Evolutionary conservation across 2,888 invertebrate species (phyloP).

Genomic region (Iphiclides podalirius): DNA sequence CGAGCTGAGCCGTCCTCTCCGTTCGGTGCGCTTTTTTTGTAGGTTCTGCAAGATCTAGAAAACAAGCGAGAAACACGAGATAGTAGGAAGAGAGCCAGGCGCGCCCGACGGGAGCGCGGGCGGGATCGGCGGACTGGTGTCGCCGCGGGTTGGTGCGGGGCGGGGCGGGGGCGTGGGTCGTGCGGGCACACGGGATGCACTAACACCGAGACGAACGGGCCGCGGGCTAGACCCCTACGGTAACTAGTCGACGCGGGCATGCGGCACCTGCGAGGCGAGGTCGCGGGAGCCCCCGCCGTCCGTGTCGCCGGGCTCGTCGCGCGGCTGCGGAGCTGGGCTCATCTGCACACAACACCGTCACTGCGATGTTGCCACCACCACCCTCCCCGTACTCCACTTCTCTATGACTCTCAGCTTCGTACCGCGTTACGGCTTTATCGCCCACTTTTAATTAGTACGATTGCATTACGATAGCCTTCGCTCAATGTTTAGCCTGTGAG

Average conservation of each 20-base stretch:
- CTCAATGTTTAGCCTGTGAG: neutral
- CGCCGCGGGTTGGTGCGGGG: conserved; percentile 56
- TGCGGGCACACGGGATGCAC: conserved; percentile 64
- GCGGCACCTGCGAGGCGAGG: conserved; percentile 73
- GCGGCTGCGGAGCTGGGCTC: conserved; percentile 75
- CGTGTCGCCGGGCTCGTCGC: conserved; percentile 65
- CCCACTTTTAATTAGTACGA: neutral
- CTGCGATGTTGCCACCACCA: conserved; percentile 65
- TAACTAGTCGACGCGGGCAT: conserved; percentile 51
- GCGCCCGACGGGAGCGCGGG: conserved; percentile 63
- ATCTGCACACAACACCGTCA: conserved; percentile 78
- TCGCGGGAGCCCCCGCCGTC: conserved; percentile 67
- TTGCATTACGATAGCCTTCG: neutral
- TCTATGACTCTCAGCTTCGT: conserved; percentile 73
- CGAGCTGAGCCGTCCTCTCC: conserved; percentile 97
- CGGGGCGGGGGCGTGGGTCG: conserved; percentile 46
- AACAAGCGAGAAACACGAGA: conserved; percentile 93
- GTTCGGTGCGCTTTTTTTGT: conserved; percentile 99
- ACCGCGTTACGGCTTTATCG: conserved; percentile 20
- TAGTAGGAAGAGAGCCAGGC: conserved; percentile 85
- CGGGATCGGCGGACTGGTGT: too few species aligned
- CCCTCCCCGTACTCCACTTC: conserved; percentile 74
- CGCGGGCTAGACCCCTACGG: conserved; percentile 71
- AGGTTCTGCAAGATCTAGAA: conserved; percentile 99
- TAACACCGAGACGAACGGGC: conserved; percentile 67